Evolutionary conservation across 2,797 vertebrate species (phyloP), one percentile per base, ranked within the genome.

Genomic region (Urosaurus nigricauda): DNA sequence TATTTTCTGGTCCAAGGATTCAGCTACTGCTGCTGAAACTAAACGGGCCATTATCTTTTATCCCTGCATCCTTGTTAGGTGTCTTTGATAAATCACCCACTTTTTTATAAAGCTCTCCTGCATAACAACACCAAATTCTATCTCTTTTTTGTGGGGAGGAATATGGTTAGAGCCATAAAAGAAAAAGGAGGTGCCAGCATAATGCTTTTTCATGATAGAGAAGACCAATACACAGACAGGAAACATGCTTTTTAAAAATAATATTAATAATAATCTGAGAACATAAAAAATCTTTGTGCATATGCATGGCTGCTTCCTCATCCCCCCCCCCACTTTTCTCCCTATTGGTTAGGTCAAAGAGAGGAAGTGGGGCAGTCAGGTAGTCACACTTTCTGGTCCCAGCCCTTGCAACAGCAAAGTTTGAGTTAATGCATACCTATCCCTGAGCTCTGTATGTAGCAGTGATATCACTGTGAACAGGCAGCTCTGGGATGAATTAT

Each of bases 21-120:
- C 5, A 58, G 17, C 60, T 70, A 26, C 88, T 70, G 87, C 80
- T 29, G 60, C 81, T 88, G 86, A 94, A 95, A 88, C n/a, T 79
- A 84, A 86, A 78, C 0, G 70, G 85, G 32, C 60, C 73, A 56
- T 95, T 93, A 94, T 86, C 89, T 93, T 93, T 94, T 90, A 90
- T 92, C 92, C 60, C 63, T 78, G 79, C 83, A 89, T 80, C 86
- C 78, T 78, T 53, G 43, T 88, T 71, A 92, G 77, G 70, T 88
- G 9, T 93, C 11, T 83, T 2, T 47, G 89, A 94, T 84, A 86
- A 93, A 94, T 87, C 37, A 5, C 17, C 40, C n/a, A 43, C 35
- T 90, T 60, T 19, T 2, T 53, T 73, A 14, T 21, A 19, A 19
- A 35, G 79, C 75, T 77, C 21, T 13, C 85, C 7, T 32, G 32